A percentile compares a stretch with the other conserved stretches of the same genome.
phyloP scores from a whole-genome alignment of 2,797 vertebrate genomes.

The Notamacropus eugenii region DNA sequence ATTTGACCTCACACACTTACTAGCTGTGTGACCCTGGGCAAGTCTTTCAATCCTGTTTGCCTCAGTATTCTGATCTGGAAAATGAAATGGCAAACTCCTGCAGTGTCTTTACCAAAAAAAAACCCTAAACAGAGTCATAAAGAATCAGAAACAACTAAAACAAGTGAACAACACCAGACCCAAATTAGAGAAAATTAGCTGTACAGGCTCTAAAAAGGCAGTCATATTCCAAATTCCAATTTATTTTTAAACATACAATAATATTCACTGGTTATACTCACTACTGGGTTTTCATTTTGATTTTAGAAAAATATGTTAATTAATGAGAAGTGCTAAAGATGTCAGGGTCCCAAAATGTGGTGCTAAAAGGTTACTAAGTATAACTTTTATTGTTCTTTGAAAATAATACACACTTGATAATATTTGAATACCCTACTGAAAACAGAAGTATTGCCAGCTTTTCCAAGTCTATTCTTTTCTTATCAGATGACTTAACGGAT shows the following conservation, averaged over 20 bases:
- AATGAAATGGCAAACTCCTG: neutral
- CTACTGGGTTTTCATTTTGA: no score
- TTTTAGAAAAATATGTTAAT: no score
- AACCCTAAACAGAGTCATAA: neutral
- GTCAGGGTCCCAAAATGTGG: no score
- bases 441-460: neutral
- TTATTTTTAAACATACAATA: neutral
- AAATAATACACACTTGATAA: neutral
- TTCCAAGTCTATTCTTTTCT: neutral
- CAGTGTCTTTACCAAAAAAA: neutral
- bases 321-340: no score
- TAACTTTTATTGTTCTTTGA: neutral
- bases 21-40: no score
- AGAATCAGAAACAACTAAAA: neutral
- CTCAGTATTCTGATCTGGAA: neutral
- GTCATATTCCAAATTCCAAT: neutral
- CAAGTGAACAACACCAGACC: neutral
- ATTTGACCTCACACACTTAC: neutral
- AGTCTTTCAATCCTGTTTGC: neutral
- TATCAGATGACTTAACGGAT: neutral
- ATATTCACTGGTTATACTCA: no score
- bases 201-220: neutral
- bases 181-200: neutral
- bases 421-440: neutral
- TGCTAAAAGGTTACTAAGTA: no score